Percentiles rank a stretch among this genome's conserved stretches.
Conservation (phyloP, 2,113 vertebrate species). For the Ceratotherium simum region DNA sequence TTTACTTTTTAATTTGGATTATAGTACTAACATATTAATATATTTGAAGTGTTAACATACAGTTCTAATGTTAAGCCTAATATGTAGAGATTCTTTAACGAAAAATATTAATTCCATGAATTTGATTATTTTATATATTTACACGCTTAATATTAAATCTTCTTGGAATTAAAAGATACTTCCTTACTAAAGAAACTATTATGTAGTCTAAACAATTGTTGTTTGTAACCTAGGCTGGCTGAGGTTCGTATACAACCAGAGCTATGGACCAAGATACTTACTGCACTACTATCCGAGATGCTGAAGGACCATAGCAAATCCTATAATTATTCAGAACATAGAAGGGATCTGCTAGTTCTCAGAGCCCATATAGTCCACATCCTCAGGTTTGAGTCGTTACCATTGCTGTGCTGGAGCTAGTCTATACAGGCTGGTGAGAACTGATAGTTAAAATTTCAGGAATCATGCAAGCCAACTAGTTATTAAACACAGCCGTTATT, state of each 20-base stretch:
- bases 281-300: not conserved
- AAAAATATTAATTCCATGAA: not conserved
- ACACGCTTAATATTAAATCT: not conserved
- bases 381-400: not conserved
- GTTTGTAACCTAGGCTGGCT: not conserved
- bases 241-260: not conserved
- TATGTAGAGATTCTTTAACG: not conserved
- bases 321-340: not conserved
- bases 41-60: not conserved
- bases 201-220: not conserved
- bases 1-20: slow-evolving; percentile 32
- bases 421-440: not conserved
- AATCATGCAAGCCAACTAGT: not conserved
- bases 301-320: not conserved
- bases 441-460: not conserved
- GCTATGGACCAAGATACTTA: not conserved
- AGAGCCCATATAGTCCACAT: not conserved
- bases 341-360: not conserved
- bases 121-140: not conserved
- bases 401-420: not conserved
- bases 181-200: not conserved
- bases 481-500: not conserved
- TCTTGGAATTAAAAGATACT: not conserved
- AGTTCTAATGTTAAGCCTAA: not conserved
- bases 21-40: not conserved